A percentile compares a stretch with the other conserved stretches of the same genome.
phyloP scores from a whole-genome alignment of 2,113 vertebrate species.

The Grammomys dolichurus region DNA sequence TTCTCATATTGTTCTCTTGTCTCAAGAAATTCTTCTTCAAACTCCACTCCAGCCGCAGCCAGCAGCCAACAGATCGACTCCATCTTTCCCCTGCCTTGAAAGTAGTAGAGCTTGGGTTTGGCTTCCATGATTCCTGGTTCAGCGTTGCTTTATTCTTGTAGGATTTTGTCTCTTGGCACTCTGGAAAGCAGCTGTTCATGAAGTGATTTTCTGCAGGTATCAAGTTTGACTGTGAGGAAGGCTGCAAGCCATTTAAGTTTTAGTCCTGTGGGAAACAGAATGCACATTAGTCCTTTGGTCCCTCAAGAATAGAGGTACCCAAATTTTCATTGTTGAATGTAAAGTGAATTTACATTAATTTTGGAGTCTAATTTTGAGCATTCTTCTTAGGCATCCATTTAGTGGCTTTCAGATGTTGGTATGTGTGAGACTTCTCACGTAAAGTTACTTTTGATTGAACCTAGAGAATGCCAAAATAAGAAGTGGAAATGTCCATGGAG shows the following conservation, averaged over 20 bases:
- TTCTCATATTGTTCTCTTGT: too few species aligned
- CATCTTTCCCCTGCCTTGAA: too few species aligned
- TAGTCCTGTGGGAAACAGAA: constrained; percentile 35
- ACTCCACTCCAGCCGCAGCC: too few species aligned
- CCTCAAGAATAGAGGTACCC: not conserved
- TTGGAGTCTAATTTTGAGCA: constrained; percentile 43
- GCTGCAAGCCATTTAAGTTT: constrained; percentile 27
- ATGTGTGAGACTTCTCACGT: not conserved
- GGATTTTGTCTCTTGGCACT: too few species aligned
- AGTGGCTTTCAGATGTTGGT: not conserved
- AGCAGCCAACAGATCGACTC: too few species aligned
- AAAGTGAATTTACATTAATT: constrained; percentile 52
- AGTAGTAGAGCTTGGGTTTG: too few species aligned
- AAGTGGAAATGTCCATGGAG: not conserved
- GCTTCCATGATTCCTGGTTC: too few species aligned
- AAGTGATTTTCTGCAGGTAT: constrained; percentile 55
- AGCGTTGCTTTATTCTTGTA: too few species aligned
- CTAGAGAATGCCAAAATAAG: constrained; percentile 7
- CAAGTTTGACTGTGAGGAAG: constrained; percentile 26
- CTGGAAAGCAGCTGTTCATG: not conserved
- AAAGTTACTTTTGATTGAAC: constrained; percentile 6
- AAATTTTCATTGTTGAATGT: constrained; percentile 25
- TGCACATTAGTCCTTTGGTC: not conserved
- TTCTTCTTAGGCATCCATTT: not conserved
- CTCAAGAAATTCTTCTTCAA: too few species aligned